These are phyloP conservation scores for Zosterops lateralis DNA, from an alignment of 2,113 vertebrate species.

Conservation along the genomic window DNA sequence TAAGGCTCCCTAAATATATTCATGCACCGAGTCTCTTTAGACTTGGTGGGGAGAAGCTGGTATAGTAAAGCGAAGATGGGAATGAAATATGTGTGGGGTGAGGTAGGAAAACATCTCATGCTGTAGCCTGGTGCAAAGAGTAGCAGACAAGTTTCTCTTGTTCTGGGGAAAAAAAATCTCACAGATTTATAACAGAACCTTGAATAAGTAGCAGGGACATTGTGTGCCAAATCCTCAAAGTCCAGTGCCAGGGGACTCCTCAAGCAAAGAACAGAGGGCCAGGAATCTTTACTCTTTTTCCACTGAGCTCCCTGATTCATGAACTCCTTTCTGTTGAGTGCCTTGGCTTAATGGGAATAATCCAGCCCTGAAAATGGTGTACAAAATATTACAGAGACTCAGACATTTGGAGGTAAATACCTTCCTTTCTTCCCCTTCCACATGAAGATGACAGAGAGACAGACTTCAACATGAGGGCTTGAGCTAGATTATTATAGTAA, in stretches of 20 bases:
- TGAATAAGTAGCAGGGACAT: background rate
- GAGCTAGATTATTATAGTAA: background rate
- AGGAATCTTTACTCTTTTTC: background rate
- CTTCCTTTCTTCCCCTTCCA: background rate
- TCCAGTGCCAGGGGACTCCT: accelerated
- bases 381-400: background rate
- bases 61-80: background rate
- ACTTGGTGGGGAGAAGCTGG: background rate
- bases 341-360: background rate
- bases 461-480: background rate
- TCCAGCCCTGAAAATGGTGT: background rate
- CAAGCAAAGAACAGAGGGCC: background rate
- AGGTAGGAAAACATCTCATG: background rate
- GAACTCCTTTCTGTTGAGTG: background rate
- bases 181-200: background rate
- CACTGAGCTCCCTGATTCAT: background rate
- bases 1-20: background rate
- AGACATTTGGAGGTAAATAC: background rate
- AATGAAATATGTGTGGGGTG: background rate
- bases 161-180: background rate
- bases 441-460: background rate
- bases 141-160: background rate
- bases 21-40: background rate
- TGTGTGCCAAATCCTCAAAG: background rate
- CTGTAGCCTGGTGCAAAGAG: background rate